phyloP scores from a whole-genome alignment of 2,113 vertebrate species.

The Zeus faber region DNA sequence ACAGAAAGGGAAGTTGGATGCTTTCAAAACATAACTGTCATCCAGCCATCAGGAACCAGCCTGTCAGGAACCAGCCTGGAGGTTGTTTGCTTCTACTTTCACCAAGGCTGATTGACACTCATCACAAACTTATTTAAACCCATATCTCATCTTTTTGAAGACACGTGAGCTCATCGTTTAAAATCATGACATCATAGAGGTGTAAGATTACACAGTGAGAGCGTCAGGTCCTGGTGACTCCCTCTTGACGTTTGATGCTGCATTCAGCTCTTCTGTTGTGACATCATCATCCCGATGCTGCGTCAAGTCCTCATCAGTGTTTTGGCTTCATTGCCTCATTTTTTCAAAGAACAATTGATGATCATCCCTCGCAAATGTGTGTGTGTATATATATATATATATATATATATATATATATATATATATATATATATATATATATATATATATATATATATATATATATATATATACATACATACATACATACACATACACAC shows the following conservation, averaged over 20 bases:
- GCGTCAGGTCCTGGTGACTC: conserved; percentile 5
- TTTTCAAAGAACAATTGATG: background rate
- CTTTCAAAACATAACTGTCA: too few relatives aligned
- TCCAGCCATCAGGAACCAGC: too few relatives aligned
- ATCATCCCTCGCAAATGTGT: background rate
- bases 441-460: too few relatives aligned
- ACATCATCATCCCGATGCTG: background rate
- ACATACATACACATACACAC: too few relatives aligned
- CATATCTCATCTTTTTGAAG: background rate
- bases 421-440: too few relatives aligned
- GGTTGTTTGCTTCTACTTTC: too few relatives aligned
- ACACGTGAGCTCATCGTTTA: background rate
- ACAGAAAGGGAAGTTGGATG: too few relatives aligned
- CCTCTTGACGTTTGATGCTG: background rate
- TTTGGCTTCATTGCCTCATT: background rate
- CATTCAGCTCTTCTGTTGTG: conserved; percentile 5
- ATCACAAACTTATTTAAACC: background rate
- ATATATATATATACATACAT: too few relatives aligned
- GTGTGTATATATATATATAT: too few relatives aligned
- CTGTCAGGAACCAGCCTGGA: too few relatives aligned
- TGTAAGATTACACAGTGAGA: background rate
- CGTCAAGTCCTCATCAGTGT: background rate
- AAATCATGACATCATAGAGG: background rate
- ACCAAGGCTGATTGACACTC: background rate
- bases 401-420: too few relatives aligned